Base-by-base conservation (phyloP, 2,797 vertebrate genomes). In the Diplodus puntazzo region DNA sequence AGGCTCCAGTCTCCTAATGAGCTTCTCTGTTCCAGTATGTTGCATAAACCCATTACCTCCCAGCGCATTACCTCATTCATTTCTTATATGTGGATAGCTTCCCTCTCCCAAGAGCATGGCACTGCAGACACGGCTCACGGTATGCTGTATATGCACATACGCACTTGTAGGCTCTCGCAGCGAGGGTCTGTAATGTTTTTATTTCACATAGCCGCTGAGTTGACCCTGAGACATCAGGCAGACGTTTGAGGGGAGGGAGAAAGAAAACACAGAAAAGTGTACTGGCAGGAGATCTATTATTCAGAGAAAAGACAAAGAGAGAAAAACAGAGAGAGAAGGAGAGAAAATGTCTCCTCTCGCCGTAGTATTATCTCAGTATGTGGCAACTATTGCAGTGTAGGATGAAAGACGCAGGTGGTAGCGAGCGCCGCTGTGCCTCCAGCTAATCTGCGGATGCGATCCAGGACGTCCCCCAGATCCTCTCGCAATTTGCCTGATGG, bases 11-110 rank as follows among this genome's bases (percentile, higher is more conserved):
- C 94, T 43, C 90, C 90, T 93, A 95, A 95, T 89, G 91, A 95
- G 92, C 94, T 94, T 94, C 94, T 95, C 96, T 95, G 95, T 95
- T 95, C 94, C 91, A 90, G 92, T 91, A 84, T 93, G 95, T 95
- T 96, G 96, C 95, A 94, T 95, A 95, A 96, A 96, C 89, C 96
- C 96, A 97, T 97, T 97, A 96, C 95, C 96, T 96, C 95, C 94
- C 90, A 91, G 94, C 95, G 95, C 96, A 96, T 96, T 96, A 96
- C 95, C 96, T 96, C 96, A 96, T 96, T 95, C 95, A 95, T 96
- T 96, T 96, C 96, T 96, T 96, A 95, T 94, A 95, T 95, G 95
- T 92, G 96, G 96, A 96, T 95, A 94, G 94, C 94, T 96, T 94
- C 94, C 92, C 91, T 94, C 94, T 96, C 96, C 96, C 95, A 92